Conservation (phyloP, 2,113 vertebrate genomes). For the Coturnix japonica region DNA sequence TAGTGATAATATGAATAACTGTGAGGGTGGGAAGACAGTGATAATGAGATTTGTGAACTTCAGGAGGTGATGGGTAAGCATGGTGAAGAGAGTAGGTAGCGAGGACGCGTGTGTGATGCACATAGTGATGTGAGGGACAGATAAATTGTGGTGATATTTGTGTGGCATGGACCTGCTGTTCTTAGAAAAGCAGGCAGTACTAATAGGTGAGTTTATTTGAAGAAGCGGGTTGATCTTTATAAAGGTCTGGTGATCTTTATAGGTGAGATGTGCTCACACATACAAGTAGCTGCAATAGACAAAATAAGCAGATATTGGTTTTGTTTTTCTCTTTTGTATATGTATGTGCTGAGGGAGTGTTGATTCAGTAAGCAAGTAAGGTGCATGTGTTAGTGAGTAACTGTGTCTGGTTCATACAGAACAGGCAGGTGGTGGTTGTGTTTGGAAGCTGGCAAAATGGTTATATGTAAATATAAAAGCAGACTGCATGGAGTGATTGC, state of each 20-base stretch:
- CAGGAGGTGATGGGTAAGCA: conserved; percentile 43
- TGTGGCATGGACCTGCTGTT: not conserved
- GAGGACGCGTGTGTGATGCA: not conserved
- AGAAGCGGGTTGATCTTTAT: not conserved
- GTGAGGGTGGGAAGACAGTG: conserved; percentile 26
- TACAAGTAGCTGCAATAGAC: not conserved
- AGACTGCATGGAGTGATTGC: not conserved
- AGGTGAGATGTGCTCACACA: not conserved
- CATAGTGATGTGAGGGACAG: not conserved
- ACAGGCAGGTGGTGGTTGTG: not conserved
- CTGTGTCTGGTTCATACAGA: not conserved
- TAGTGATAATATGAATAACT: conserved; percentile 17
- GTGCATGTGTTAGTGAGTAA: not conserved
- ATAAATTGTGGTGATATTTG: not conserved
- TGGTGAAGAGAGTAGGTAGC: conserved; percentile 2
- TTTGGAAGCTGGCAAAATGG: not conserved
- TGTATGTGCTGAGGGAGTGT: not conserved
- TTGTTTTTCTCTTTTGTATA: not conserved
- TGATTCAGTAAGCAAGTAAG: not conserved
- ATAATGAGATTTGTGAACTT: conserved; percentile 15
- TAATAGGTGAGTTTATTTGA: not conserved
- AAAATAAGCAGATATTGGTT: not conserved
- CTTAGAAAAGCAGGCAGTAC: not conserved
- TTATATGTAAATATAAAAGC: not conserved
- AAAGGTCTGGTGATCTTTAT: too few relatives aligned